Conservation (phyloP, 2,888 invertebrate species). For the Ornithoptera alexandrae region DNA sequence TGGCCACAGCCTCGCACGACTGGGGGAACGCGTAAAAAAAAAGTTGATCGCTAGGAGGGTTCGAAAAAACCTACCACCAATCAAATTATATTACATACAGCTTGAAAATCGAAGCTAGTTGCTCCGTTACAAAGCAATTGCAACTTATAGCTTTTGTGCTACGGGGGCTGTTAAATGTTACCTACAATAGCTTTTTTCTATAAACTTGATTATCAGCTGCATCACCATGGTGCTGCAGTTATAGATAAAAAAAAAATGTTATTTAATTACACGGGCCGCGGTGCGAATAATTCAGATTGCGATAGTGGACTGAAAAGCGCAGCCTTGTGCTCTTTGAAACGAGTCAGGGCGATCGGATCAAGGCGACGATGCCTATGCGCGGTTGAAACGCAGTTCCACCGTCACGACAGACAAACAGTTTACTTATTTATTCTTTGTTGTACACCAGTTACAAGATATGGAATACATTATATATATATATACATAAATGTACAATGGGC, state of each 20-base stretch:
- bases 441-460: background rate
- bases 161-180: too few species aligned
- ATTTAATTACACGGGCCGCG: conserved; percentile 44
- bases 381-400: conserved; percentile 9
- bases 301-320: conserved; percentile 61
- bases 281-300: conserved; percentile 53
- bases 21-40: too few species aligned
- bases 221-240: conserved; percentile 38
- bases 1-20: too few species aligned
- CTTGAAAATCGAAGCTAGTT: too few species aligned
- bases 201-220: background rate
- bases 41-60: too few species aligned
- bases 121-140: too few species aligned
- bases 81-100: too few species aligned
- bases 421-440: background rate
- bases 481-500: too few species aligned
- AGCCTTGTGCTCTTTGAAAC: conserved; percentile 63
- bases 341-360: conserved; percentile 60
- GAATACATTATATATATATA: too few species aligned
- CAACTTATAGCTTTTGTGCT: too few species aligned
- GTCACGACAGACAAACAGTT: conserved; percentile 7
- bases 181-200: background rate
- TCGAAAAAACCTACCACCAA: too few species aligned
- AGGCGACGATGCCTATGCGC: conserved; percentile 42
- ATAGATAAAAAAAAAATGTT: conserved; percentile 34